Conservation (phyloP, 1,140 invertebrate species). For the Cyrtorhinus lividipennis region DNA sequence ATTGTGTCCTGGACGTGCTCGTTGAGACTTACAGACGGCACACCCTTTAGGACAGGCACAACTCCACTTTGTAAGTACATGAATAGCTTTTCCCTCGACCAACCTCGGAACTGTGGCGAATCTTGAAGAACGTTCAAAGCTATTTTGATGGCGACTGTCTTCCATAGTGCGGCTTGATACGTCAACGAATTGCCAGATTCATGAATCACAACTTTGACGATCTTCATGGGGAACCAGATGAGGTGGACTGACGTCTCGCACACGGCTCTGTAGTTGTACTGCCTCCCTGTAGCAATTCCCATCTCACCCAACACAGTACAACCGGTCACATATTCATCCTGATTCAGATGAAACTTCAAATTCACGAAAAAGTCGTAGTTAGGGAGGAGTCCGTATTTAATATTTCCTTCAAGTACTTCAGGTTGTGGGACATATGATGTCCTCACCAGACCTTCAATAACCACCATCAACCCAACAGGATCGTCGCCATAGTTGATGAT, state of each 20-base stretch:
- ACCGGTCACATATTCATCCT: slow-evolving; percentile 31
- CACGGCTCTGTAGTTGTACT: slow-evolving; percentile 28
- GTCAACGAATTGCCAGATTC: slow-evolving; percentile 14
- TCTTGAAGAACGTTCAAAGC: slow-evolving; percentile 20
- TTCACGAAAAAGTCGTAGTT: slow-evolving; percentile 13
- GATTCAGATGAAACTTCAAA: slow-evolving; percentile 6
- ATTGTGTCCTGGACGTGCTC: slow-evolving; percentile 19
- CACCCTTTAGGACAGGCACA: slow-evolving; percentile 18
- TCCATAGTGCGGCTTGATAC: slow-evolving; percentile 23
- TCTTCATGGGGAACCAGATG: slow-evolving; percentile 21
- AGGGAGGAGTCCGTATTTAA: slow-evolving; percentile 8
- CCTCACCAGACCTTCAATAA: background rate
- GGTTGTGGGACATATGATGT: background rate
- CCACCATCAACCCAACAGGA: background rate
- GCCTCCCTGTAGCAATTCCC: slow-evolving; percentile 30
- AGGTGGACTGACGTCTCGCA: slow-evolving; percentile 34
- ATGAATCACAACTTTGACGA: slow-evolving; percentile 18
- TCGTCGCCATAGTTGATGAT: background rate
- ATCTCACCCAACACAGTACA: slow-evolving; percentile 34
- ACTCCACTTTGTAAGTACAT: slow-evolving; percentile 23
- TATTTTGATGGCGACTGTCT: slow-evolving; percentile 21
- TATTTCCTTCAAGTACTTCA: background rate
- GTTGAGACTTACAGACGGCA: background rate
- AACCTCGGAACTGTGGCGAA: slow-evolving; percentile 22
- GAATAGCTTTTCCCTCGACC: slow-evolving; percentile 25